Evolutionary conservation across 2,797 vertebrate species (phyloP).

Genomic region (Danio jaintianensis): DNA sequence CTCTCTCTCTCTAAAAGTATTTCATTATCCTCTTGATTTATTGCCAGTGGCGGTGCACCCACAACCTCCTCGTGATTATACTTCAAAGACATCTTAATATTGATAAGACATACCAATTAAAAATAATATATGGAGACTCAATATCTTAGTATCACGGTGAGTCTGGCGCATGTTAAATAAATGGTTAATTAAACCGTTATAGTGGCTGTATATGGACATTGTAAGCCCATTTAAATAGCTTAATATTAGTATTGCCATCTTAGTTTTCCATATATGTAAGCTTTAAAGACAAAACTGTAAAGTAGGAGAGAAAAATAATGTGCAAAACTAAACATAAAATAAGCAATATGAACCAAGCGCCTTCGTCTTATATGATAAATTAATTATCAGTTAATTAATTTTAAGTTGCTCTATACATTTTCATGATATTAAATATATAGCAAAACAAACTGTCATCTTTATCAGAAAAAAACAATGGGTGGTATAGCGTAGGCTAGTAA

Average conservation of each 20-base stretch:
- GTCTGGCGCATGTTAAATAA: no score
- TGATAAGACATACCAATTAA: background rate
- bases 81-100: background rate
- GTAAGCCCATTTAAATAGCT: no score
- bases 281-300: background rate
- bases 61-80: background rate
- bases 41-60: background rate
- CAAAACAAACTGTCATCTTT: no score
- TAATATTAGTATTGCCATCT: background rate
- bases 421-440: no score
- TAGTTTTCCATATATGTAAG: background rate
- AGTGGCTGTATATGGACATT: background rate
- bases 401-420: no score
- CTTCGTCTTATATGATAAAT: no score
- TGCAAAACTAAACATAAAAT: no score
- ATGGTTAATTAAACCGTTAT: no score
- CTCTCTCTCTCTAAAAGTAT: slow-evolving; percentile 2
- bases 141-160: background rate
- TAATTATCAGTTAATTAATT: no score
- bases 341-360: background rate
- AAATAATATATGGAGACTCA: background rate
- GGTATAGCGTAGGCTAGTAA: background rate
- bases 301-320: background rate
- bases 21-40: background rate
- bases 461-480: no score